Conservation (phyloP, 2,113 vertebrate species). For the Chascanopsetta lugubris region DNA sequence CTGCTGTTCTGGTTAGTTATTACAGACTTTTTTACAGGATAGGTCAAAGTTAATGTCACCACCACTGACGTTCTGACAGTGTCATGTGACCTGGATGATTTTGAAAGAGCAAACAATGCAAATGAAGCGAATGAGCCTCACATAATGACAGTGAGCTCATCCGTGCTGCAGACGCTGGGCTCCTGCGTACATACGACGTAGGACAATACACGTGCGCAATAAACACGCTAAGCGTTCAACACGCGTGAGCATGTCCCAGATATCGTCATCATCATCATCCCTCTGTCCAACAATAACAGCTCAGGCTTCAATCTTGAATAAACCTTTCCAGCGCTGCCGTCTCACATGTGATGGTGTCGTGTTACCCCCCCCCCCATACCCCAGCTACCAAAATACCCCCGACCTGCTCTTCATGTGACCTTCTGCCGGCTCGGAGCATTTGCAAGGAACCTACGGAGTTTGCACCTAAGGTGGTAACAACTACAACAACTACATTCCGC, state of each 20-base stretch:
- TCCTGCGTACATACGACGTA: neutral
- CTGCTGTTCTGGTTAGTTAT: no score
- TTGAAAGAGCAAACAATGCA: neutral
- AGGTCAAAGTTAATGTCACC: neutral
- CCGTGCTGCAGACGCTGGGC: neutral
- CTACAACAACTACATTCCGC: no score
- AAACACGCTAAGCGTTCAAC: neutral
- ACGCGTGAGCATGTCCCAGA: neutral
- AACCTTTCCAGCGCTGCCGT: constrained; percentile 16
- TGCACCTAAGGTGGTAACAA: no score
- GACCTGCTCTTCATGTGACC: constrained; percentile 36
- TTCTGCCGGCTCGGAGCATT: no score
- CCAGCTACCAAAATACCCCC: constrained; percentile 45
- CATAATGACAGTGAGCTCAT: no score
- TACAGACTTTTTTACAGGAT: neutral
- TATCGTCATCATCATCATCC: neutral
- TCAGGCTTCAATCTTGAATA: constrained; percentile 25
- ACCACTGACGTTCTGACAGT: neutral
- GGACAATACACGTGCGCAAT: neutral
- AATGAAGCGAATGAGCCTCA: no score
- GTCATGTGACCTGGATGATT: neutral
- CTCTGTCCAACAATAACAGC: neutral
- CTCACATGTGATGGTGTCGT: constrained; percentile 25
- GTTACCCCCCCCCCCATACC: constrained; percentile 31
- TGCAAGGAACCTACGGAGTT: no score